Base-by-base conservation (phyloP, 2,888 invertebrate species). In the Xanthorhoe spadicearia region DNA sequence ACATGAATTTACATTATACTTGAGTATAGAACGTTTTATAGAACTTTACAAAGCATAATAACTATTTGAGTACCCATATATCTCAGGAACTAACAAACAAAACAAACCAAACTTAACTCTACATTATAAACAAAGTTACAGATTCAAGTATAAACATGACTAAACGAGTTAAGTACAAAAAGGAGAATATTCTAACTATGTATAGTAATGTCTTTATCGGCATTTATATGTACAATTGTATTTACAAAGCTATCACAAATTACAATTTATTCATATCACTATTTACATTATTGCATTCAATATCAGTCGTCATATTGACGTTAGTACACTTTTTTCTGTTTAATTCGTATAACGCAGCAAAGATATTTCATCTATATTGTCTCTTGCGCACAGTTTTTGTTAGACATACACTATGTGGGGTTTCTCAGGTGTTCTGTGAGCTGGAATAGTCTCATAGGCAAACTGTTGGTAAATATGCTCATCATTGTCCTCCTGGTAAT, bases 361-460 rank as follows among this genome's bases (percentile, higher is more conserved):
- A 83, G 83, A 84, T 60, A 81, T 83, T 84, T 82, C 84, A 84
- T 85, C 81, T 80, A 87, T 83, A 88, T 85, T 85, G 89, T 90
- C 85, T 85, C 83, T 86, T 83, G 84, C 84, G 76, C 82, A 86
- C 85, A 88, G 84, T 84, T 87, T 91, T 82, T 90, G 93, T 93
- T 94, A 94, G 79, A 94, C 94, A 77, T 94, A 94, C 86, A 94
- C 94, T 90, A 94, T 94, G 86, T 94, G 94, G 68, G 94, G 94
- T 84, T 94, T 93, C 78, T 94, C 94, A 61, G 93, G 93, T 73
- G 93, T 93, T 79, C 92, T 86, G 78, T 93, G 93, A 68, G 89
- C 92, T 69, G 93, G 93, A 58, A 93, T 93, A 13, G 93, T 93
- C 80, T 93, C 93, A 73, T 93, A 93, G 2, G 92, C 92, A 69